Conservation (phyloP, 2,113 vertebrate species). For the Pygoscelis adeliae region DNA sequence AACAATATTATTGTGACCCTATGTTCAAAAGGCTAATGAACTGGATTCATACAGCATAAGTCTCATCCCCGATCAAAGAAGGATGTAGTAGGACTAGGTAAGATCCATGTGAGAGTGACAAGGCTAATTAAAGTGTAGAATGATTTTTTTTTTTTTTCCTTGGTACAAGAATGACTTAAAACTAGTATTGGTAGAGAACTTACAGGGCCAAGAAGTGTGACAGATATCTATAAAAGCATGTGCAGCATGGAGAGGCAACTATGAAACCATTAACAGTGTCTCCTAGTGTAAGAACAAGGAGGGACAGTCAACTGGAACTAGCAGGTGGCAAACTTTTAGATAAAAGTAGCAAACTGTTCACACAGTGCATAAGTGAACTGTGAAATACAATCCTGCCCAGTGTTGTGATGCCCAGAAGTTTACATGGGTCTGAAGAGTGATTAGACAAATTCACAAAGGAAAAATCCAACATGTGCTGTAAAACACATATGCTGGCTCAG, state of each 20-base stretch:
- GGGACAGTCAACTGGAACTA: background rate
- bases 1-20: background rate
- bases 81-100: background rate
- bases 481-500: fast-evolving
- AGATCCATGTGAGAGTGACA: background rate
- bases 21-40: background rate
- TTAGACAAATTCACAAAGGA: background rate
- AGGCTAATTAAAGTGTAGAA: background rate
- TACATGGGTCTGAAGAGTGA: background rate
- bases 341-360: background rate
- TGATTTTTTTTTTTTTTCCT: background rate
- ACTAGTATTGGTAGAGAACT: background rate
- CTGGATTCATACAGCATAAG: background rate
- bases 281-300: background rate
- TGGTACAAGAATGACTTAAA: background rate
- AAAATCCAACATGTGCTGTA: background rate
- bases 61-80: background rate
- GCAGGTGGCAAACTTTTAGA: background rate
- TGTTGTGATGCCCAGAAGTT: background rate
- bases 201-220: background rate
- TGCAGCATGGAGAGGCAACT: background rate
- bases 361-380: background rate
- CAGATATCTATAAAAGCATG: background rate
- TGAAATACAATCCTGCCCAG: background rate
- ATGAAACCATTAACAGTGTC: background rate